A percentile compares a stretch with the other conserved stretches of the same genome.
phyloP scores from a whole-genome alignment of 2,113 vertebrate species.

The Mugil cephalus region DNA sequence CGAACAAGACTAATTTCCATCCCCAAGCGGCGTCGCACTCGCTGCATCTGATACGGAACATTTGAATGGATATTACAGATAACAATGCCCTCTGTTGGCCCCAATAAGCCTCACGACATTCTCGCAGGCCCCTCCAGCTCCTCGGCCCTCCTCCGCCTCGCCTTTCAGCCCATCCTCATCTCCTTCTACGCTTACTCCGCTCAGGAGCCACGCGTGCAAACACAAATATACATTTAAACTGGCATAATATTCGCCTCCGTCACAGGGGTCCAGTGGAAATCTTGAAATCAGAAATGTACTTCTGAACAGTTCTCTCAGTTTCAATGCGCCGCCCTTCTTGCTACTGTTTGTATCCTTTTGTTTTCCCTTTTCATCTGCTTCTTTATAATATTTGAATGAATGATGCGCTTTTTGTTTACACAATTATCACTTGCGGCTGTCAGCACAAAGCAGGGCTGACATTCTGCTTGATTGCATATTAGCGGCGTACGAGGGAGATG shows the following conservation, averaged over 20 bases:
- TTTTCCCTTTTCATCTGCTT: slow-evolving; percentile 47
- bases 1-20: slow-evolving; percentile 78
- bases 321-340: background rate
- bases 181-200: slow-evolving; percentile 17
- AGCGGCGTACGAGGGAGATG: slow-evolving; percentile 42
- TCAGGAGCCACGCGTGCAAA: slow-evolving; percentile 35
- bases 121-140: slow-evolving; percentile 30
- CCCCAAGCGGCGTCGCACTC: slow-evolving; percentile 51
- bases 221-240: slow-evolving; percentile 34
- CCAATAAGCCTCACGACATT: slow-evolving; percentile 67
- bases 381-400: slow-evolving; percentile 49
- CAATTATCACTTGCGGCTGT: slow-evolving; percentile 62
- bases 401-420: slow-evolving; percentile 61
- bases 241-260: slow-evolving; percentile 33
- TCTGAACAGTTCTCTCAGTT: slow-evolving; percentile 16
- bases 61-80: slow-evolving; percentile 81
- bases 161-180: slow-evolving; percentile 16
- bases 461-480: slow-evolving; percentile 74
- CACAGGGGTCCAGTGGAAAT: slow-evolving; percentile 18
- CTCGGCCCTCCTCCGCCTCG: slow-evolving; percentile 15
- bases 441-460: slow-evolving; percentile 70
- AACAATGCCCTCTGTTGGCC: slow-evolving; percentile 81
- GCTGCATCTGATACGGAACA: slow-evolving; percentile 71
- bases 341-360: slow-evolving; percentile 21
- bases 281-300: slow-evolving; percentile 5